Conservation (phyloP, 1,140 invertebrate species). For the Caerostris darwini region DNA sequence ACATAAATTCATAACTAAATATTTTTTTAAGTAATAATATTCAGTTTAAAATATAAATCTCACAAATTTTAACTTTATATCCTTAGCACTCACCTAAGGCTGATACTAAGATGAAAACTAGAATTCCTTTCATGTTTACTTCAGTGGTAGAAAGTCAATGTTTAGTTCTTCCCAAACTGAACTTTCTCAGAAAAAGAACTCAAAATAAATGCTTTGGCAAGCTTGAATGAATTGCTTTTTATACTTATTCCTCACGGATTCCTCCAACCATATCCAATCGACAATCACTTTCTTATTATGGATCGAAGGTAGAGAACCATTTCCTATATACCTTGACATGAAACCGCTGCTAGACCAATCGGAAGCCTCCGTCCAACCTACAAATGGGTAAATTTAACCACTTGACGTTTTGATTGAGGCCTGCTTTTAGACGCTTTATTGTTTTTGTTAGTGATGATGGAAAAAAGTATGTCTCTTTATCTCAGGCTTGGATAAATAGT, state of each 20-base stretch:
- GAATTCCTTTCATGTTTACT: background rate
- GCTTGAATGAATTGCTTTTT: conserved; percentile 72
- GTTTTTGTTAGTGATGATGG: background rate
- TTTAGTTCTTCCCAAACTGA: background rate
- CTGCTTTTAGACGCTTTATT: background rate
- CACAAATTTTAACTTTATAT: no score
- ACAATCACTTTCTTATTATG: conserved; percentile 49
- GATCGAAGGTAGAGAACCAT: conserved; percentile 2
- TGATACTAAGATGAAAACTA: background rate
- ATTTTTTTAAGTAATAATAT: no score
- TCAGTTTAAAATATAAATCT: background rate
- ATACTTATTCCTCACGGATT: conserved; percentile 16
- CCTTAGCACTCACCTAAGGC: conserved; percentile 28
- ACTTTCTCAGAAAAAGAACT: conserved; percentile 38
- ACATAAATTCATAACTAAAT: no score
- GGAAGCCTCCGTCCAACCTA: conserved; percentile 6
- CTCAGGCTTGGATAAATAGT: conserved; percentile 41
- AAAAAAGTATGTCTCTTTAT: background rate
- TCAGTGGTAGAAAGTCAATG: background rate
- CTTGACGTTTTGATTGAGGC: conserved; percentile 50
- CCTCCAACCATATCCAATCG: conserved; percentile 62
- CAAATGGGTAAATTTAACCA: conserved; percentile 69
- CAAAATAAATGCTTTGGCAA: conserved; percentile 69
- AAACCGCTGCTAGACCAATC: conserved; percentile 32
- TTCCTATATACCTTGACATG: conserved; percentile 73